Evolutionary conservation across 2,797 vertebrate species (phyloP).

Genomic region (Chelmon rostratus): DNA sequence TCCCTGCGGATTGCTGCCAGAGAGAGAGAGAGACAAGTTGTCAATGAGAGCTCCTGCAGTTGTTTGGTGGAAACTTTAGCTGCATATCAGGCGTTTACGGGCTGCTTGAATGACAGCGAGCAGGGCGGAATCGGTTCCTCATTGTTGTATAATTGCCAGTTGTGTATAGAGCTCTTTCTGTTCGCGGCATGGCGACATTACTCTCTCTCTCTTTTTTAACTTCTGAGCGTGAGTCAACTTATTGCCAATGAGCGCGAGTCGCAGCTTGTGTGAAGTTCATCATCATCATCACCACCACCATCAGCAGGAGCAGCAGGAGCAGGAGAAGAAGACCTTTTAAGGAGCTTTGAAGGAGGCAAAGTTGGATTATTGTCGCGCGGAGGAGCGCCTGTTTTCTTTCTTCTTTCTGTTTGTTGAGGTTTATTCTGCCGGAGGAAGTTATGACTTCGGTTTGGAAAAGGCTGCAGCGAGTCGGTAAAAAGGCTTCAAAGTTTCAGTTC

Average conservation of each 20-base stretch:
- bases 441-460: slow-evolving; percentile 97
- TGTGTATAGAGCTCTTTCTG: neutral
- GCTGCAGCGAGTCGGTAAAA: slow-evolving; percentile 93
- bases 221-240: slow-evolving; percentile 34
- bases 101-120: slow-evolving; percentile 21
- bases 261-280: slow-evolving; percentile 56
- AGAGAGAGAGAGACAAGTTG: slow-evolving; percentile 24
- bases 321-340: slow-evolving; percentile 49
- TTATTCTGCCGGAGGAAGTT: slow-evolving; percentile 16
- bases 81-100: neutral
- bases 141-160: neutral
- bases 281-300: slow-evolving; percentile 37
- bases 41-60: slow-evolving; percentile 36
- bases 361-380: slow-evolving; percentile 30
- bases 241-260: slow-evolving; percentile 65
- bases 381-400: neutral
- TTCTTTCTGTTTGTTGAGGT: neutral
- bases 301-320: neutral
- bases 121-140: slow-evolving; percentile 56
- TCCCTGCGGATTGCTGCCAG: slow-evolving; percentile 48
- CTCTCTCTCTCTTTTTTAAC: neutral
- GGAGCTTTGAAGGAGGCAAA: slow-evolving; percentile 19
- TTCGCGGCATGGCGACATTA: slow-evolving; percentile 50
- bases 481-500: slow-evolving; percentile 94
- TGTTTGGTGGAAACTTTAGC: slow-evolving; percentile 36